Conservation (phyloP, 2,888 invertebrate species). For the Drosophila ustulata region DNA sequence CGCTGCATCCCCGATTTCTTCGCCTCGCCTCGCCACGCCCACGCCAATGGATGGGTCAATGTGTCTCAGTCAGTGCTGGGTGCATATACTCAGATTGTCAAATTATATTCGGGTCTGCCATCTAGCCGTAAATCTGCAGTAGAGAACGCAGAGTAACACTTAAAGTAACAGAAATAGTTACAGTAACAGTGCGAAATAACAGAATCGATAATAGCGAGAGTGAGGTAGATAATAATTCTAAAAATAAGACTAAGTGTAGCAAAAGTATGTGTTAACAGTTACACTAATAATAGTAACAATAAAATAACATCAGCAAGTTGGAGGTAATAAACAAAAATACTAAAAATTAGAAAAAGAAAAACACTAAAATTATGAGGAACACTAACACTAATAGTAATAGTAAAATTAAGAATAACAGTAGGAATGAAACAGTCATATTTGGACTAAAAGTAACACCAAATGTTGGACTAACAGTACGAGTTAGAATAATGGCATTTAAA, state of each 20-base stretch:
- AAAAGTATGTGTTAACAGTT: too few relatives aligned
- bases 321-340: too few relatives aligned
- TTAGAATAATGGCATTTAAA: too few relatives aligned
- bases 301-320: neutral
- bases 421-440: too few relatives aligned
- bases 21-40: neutral
- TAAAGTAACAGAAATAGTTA: neutral
- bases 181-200: neutral
- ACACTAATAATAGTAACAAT: neutral
- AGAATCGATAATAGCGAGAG: too few relatives aligned
- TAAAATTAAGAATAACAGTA: too few relatives aligned
- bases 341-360: too few relatives aligned
- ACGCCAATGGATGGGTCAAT: constrained; percentile 15
- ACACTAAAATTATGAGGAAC: neutral
- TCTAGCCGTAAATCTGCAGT: constrained; percentile 3
- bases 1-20: neutral
- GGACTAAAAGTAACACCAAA: too few relatives aligned
- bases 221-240: too few relatives aligned
- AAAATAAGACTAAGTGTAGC: too few relatives aligned
- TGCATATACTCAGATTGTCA: constrained; percentile 12
- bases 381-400: too few relatives aligned
- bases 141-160: neutral
- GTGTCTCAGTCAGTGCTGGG: constrained; percentile 12
- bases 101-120: constrained; percentile 10
- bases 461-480: neutral